phyloP scores from a whole-genome alignment of 2,797 vertebrate genomes.

The Eremophila alpestris region DNA sequence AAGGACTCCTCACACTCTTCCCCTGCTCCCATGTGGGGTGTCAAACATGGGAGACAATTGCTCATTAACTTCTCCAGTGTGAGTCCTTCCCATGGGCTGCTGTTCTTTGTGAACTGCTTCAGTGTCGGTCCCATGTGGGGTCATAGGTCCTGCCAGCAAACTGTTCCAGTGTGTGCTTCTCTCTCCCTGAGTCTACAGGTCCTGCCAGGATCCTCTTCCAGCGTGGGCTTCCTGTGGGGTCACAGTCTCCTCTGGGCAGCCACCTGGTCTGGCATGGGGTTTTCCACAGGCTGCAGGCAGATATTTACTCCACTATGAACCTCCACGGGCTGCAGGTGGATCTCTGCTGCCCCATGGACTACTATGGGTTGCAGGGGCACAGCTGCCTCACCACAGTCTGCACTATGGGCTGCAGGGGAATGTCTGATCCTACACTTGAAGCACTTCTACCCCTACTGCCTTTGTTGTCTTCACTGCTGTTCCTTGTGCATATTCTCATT shows the following conservation, averaged over 20 bases:
- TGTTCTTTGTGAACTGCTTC: background rate
- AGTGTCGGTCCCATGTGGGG: accelerated
- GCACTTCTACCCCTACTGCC: background rate
- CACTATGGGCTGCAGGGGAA: background rate
- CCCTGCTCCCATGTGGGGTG: background rate
- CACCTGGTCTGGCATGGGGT: background rate
- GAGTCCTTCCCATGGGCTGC: background rate
- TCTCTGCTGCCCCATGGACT: background rate
- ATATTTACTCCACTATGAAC: background rate
- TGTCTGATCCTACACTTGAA: background rate
- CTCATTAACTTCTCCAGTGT: background rate
- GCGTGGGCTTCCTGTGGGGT: accelerated
- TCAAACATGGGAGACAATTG: background rate
- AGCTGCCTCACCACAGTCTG: background rate
- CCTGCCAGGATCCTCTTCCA: background rate
- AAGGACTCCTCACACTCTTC: background rate
- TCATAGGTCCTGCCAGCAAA: background rate
- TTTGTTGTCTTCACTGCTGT: background rate
- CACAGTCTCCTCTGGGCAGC: background rate
- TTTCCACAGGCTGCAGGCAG: background rate
- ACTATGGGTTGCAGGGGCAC: too few species aligned
- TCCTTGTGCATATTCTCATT: background rate
- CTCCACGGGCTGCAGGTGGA: background rate
- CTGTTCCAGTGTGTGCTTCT: background rate
- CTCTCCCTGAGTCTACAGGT: background rate